Percentiles rank a stretch among this genome's conserved stretches.
These are phyloP conservation scores for Coboldia fuscipes DNA, from an alignment of 1,140 invertebrate species.

Conservation along the genomic window DNA sequence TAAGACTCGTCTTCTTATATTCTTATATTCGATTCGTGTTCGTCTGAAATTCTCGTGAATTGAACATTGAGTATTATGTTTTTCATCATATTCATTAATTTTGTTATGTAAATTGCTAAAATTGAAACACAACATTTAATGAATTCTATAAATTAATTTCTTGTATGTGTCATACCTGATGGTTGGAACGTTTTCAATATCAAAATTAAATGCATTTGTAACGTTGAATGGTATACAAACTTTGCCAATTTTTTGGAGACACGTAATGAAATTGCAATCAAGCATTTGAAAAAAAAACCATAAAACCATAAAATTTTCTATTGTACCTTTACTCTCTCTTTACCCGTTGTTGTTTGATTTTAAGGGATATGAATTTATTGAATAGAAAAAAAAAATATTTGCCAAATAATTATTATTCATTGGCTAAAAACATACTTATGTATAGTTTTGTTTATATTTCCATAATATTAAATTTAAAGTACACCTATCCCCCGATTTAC, in stretches of 20 bases:
- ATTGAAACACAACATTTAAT: slow-evolving; percentile 6
- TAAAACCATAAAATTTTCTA: too few relatives aligned
- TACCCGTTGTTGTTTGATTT: too few relatives aligned
- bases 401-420: too few relatives aligned
- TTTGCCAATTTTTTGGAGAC: slow-evolving; percentile 95
- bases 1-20: slow-evolving; percentile 56
- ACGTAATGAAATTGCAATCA: too few relatives aligned
- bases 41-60: not conserved
- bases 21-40: slow-evolving; percentile 33
- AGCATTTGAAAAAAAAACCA: too few relatives aligned
- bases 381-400: too few relatives aligned
- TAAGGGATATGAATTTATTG: too few relatives aligned
- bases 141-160: slow-evolving; percentile 3
- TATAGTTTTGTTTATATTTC: too few relatives aligned
- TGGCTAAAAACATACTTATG: too few relatives aligned
- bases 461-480: too few relatives aligned
- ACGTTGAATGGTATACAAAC: slow-evolving; percentile 74
- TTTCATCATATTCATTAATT: slow-evolving; percentile 38
- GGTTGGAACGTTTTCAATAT: slow-evolving; percentile 54
- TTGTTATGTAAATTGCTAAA: slow-evolving; percentile 34
- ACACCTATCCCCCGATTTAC: too few relatives aligned
- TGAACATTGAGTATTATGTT: slow-evolving; percentile 25
- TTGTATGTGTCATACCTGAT: slow-evolving; percentile 17
- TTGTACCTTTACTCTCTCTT: too few relatives aligned
- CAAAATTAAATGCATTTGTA: slow-evolving; percentile 46